Percentiles rank a stretch among this genome's conserved stretches.
These are phyloP conservation scores for Botia almorhae DNA, from an alignment of 2,797 vertebrate genomes.

Conservation along the genomic window DNA sequence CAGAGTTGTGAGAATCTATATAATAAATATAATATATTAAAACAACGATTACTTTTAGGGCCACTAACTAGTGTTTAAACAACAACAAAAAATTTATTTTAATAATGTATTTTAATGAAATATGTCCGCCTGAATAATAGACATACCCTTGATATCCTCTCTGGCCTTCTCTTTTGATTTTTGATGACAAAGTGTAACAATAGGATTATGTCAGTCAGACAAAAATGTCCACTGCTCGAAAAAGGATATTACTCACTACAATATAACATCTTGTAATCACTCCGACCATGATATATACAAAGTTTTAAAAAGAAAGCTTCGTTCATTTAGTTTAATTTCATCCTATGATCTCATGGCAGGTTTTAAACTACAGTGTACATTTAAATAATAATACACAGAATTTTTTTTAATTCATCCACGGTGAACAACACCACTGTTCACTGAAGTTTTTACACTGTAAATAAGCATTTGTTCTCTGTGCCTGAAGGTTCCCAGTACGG, in stretches of 20 bases:
- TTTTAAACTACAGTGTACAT: background rate
- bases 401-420: background rate
- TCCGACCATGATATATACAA: background rate
- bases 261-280: background rate
- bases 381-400: background rate
- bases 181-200: background rate
- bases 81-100: background rate
- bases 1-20: no score
- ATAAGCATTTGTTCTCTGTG: background rate
- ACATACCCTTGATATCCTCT: background rate
- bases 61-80: background rate
- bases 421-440: background rate
- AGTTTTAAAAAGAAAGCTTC: background rate
- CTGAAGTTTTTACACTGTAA: background rate
- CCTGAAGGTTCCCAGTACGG: background rate
- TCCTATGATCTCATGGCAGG: background rate
- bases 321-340: constrained; percentile 5
- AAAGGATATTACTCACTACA: background rate
- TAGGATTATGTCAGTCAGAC: background rate
- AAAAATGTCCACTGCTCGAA: background rate
- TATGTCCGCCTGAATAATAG: background rate
- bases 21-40: no score
- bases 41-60: background rate
- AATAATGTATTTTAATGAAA: background rate
- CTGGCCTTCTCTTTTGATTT: background rate